phyloP scores from a whole-genome alignment of 1,140 invertebrate species.

The Bombyx mori region DNA sequence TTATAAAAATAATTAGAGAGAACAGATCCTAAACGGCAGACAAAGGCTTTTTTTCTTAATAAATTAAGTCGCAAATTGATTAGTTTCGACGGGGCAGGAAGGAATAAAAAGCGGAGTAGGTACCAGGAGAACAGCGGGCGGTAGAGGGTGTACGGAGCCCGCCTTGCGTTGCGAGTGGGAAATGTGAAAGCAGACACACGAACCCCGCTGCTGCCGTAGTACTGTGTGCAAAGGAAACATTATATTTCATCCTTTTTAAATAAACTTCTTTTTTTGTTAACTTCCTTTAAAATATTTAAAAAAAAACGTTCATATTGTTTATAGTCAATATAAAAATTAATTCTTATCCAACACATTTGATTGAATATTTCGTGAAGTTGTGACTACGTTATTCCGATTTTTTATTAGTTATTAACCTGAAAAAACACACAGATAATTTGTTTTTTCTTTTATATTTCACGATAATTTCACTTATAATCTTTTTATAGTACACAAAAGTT shows the following conservation, averaged over 20 bases:
- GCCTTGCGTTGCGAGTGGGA: constrained; percentile 62
- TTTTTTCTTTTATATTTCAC: too few relatives aligned
- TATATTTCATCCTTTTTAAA: not conserved
- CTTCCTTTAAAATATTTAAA: too few relatives aligned
- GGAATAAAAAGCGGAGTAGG: constrained; percentile 63
- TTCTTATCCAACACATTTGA: too few relatives aligned
- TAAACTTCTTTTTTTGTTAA: not conserved
- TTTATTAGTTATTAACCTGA: too few relatives aligned
- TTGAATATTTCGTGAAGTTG: too few relatives aligned
- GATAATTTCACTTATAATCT: too few relatives aligned
- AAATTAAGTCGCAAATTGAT: constrained; percentile 69
- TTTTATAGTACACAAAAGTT: too few relatives aligned
- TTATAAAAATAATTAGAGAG: too few relatives aligned
- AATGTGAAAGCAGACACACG: constrained; percentile 71
- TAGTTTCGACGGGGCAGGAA: constrained; percentile 63
- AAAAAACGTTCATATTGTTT: too few relatives aligned
- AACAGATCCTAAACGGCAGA: constrained; percentile 3
- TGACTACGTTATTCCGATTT: too few relatives aligned
- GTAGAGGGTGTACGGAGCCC: constrained; percentile 42
- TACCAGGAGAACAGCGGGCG: constrained; percentile 55
- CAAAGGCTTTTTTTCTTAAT: constrained; percentile 52
- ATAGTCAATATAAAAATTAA: too few relatives aligned
- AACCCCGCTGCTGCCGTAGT: constrained; percentile 61
- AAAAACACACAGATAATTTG: too few relatives aligned
- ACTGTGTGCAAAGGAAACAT: constrained; percentile 35